Evolutionary conservation across 2,888 invertebrate genomes (phyloP), one percentile per base, ranked within the genome.

Genomic region (Serrognathus titanus): DNA sequence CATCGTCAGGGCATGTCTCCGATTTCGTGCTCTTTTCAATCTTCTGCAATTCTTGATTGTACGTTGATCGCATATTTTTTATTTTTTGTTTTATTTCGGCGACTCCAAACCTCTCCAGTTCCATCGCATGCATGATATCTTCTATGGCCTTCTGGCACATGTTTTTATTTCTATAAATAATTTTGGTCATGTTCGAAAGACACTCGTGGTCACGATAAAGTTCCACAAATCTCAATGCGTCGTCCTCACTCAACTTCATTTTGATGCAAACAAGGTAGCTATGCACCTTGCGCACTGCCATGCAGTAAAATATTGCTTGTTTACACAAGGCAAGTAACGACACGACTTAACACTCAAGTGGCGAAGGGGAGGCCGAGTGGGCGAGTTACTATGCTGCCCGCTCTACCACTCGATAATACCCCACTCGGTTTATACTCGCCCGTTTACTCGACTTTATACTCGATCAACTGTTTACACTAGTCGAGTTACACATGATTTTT

Each of bases 61-160:
- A 52, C 2, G 43, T 52, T 31, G 52, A 52, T 3, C 52, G 36
- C 37, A 52, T 36, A 52, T 52, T 52, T 43, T 52, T 52, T 20
- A 52, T 52, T 52, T 52, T 52, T 9, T 43, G 11, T 36, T 52
- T 52, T 2, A 24, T 45, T 11, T 43, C 52, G 24, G 24, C 24
- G 9, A 43, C 20, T 10, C 37, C 6, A 43, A 52, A 35, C n/a
- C 36, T 16, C n/a, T 6, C 10, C 13, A 52, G 31, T 13, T 43
- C 16, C 31, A 52, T 43, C 13, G 41, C 35, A 13, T 2, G 24
- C 2, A 20, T 5, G 9, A 45, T 52, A 8, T 12, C 10, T 6
- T 20, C 12, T 16, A 13, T 35, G 2, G 52, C 52, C 45, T 31
- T 37, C 13, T 45, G 43, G 1, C 52, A 20, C 13, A 16, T 36